Conservation (phyloP, 2,888 invertebrate genomes). For the Aspidiotus rigidus region DNA sequence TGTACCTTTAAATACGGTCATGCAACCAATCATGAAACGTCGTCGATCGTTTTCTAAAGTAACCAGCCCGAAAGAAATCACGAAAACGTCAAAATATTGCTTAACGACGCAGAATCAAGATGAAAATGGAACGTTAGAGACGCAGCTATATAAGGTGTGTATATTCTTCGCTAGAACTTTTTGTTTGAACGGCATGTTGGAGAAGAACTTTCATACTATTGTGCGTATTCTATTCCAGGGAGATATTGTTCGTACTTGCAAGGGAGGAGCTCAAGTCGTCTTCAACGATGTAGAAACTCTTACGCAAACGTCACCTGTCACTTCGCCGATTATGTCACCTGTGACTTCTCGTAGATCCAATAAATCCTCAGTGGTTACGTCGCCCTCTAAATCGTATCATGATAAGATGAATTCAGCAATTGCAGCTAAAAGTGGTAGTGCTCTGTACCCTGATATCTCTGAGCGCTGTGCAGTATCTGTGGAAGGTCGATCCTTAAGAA, state of each 20-base stretch:
- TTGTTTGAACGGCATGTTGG: not conserved
- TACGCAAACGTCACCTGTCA: slow-evolving; percentile 64
- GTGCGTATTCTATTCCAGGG: slow-evolving; percentile 48
- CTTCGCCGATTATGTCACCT: slow-evolving; percentile 41
- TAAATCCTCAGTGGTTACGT: not conserved
- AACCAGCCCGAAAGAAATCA: slow-evolving; percentile 63
- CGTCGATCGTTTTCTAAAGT: slow-evolving; percentile 76
- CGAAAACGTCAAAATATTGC: slow-evolving; percentile 73
- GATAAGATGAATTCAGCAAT: not conserved
- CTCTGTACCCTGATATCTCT: slow-evolving; percentile 5
- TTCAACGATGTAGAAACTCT: slow-evolving; percentile 90
- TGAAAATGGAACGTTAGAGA: slow-evolving; percentile 84
- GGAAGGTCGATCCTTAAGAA: not conserved
- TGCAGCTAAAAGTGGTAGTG: not conserved
- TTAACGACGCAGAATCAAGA: slow-evolving; percentile 87
- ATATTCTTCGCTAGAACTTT: not conserved
- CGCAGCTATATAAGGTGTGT: slow-evolving; percentile 80
- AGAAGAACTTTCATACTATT: not conserved
- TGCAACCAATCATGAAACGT: slow-evolving; percentile 74
- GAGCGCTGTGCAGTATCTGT: slow-evolving; percentile 3
- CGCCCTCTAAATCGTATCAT: not conserved
- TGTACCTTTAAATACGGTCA: slow-evolving; percentile 76
- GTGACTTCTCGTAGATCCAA: slow-evolving; percentile 18
- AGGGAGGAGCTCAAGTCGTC: slow-evolving; percentile 90
- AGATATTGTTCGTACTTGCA: slow-evolving; percentile 84